Evolutionary conservation across 53 echinoderm and acorn worm species (phyloP).

Genomic region (Hippasteria phrygiana): DNA sequence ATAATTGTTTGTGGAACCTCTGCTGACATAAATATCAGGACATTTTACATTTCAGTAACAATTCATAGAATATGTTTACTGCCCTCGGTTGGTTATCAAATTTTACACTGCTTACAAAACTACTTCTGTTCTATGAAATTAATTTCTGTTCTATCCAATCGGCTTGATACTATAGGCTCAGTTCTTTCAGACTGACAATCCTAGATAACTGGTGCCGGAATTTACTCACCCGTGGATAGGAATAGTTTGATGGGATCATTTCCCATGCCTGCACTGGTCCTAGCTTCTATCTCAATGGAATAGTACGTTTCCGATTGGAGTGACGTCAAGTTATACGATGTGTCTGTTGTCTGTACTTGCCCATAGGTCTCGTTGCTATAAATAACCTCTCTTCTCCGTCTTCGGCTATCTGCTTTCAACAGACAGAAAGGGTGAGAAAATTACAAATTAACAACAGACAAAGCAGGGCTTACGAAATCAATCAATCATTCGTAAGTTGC

Average conservation of each 20-base stretch:
- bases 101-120: no score
- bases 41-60: no score
- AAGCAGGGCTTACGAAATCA: neutral
- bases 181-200: no score
- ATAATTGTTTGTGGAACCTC: no score
- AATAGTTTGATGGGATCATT: conserved; percentile 56
- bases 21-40: no score
- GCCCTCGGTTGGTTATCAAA: no score
- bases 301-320: conserved; percentile 74
- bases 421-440: neutral
- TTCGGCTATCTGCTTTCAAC: conserved; percentile 30
- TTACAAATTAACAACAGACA: neutral
- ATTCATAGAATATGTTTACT: no score
- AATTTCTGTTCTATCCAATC: no score
- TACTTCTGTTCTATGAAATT: no score
- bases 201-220: neutral
- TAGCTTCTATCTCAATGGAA: conserved; percentile 74
- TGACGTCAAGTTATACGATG: conserved; percentile 73
- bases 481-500: no score
- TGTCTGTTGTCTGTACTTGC: conserved; percentile 66
- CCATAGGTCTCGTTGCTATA: conserved; percentile 79
- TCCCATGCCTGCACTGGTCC: conserved; percentile 80
- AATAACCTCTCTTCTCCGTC: conserved; percentile 28
- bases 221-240: conserved; percentile 72
- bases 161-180: no score